Base-by-base conservation (phyloP, 23 tunicate genomes). In the Clavelina lepadiformis region DNA sequence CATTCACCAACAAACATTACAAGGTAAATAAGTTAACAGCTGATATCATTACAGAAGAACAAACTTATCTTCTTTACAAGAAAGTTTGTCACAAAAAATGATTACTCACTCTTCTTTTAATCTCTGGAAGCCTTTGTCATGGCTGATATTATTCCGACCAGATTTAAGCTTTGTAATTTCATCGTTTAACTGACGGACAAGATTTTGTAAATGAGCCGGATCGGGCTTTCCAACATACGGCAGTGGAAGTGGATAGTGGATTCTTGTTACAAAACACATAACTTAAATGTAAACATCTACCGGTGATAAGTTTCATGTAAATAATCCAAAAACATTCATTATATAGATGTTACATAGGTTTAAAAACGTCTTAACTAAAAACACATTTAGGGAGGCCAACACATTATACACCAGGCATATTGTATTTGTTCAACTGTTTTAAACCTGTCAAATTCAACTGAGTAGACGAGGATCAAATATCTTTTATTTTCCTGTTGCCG, bases 391-490 rank as follows among this genome's bases (percentile, higher is more conserved):
- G n/a, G n/a, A n/a, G n/a, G n/a, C n/a, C n/a, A n/a, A n/a, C n/a
- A n/a, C n/a, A n/a, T n/a, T n/a, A n/a, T n/a, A n/a, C n/a, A n/a
- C n/a, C n/a, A n/a, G n/a, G n/a, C n/a, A n/a, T n/a, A n/a, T n/a
- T n/a, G n/a, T n/a, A n/a, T n/a, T n/a, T n/a, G n/a, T n/a, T n/a
- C n/a, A n/a, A n/a, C n/a, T n/a, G n/a, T n/a, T n/a, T n/a, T n/a
- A 29, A 44, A 89, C 97, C 97, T 62, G 55, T 89, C 97, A 75
- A 89, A 89, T 61, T 89, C 97, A 8, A 89, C 97, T 0, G 97
- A 89, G 53, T 89, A 89, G 31, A 89, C 76, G 1, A 89, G 78
- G 38, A 89, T 89, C 5, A 89, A 67, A 70, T 89, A 89, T 59
- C 97, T 61, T 58, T 81, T 89, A 47, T 89, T 89, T 56, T 89